phyloP scores from a whole-genome alignment of 2,113 vertebrate species.

The Donacobius atricapilla region DNA sequence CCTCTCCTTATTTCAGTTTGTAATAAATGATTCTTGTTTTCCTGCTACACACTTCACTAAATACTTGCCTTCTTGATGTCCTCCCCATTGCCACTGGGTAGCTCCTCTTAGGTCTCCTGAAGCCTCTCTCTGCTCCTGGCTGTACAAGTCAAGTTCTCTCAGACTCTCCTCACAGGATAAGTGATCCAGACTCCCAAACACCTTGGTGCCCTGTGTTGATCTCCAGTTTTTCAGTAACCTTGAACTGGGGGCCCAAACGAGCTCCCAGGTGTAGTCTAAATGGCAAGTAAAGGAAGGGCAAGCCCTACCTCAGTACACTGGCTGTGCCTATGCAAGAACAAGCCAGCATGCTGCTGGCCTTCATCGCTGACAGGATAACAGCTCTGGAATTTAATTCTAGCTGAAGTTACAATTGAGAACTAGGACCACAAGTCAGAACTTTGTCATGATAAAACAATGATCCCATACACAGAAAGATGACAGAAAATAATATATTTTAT shows the following conservation, averaged over 20 bases:
- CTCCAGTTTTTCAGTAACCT: neutral
- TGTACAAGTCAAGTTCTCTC: neutral
- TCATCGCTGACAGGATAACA: rapidly evolving
- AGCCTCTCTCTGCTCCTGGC: neutral
- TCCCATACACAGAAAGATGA: neutral
- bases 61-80: neutral
- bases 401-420: neutral
- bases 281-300: neutral
- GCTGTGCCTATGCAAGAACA: no score
- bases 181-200: neutral
- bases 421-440: neutral
- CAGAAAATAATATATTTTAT: neutral
- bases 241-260: neutral
- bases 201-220: neutral
- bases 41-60: neutral
- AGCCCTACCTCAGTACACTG: neutral
- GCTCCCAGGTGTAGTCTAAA: neutral
- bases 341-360: neutral
- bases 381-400: neutral
- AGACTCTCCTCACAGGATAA: neutral
- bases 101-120: neutral
- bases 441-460: neutral
- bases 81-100: rapidly evolving
- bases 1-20: neutral
- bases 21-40: neutral